Conservation (phyloP, 1,140 invertebrate species). For the Anastatus disparis region DNA sequence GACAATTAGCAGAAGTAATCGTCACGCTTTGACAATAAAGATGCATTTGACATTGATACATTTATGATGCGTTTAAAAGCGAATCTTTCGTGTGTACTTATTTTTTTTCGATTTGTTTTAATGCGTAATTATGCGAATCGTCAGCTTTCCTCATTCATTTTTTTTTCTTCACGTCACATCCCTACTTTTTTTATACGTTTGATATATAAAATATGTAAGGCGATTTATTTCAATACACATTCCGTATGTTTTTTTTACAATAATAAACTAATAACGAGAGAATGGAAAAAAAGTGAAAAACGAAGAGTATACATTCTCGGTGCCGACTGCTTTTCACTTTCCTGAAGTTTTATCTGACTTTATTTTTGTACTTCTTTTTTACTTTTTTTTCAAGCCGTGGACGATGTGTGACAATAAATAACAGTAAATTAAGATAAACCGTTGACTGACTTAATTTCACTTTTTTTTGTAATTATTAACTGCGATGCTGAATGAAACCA, state of each 20-base stretch:
- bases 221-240: constrained; percentile 30
- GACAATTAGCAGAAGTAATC: neutral
- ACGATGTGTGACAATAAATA: constrained; percentile 25
- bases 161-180: neutral
- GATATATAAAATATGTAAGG: neutral
- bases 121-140: constrained; percentile 2
- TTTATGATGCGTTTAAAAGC: neutral
- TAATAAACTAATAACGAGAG: neutral
- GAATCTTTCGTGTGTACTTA: constrained; percentile 33
- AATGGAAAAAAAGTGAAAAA: neutral
- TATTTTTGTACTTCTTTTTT: constrained; percentile 31
- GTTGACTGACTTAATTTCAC: constrained; percentile 15
- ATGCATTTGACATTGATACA: constrained; percentile 28
- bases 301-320: neutral
- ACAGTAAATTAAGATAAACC: constrained; percentile 12
- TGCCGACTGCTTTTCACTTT: neutral
- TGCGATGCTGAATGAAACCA: neutral
- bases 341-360: neutral
- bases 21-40: neutral
- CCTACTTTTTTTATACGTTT: constrained; percentile 19
- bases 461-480: constrained; percentile 9
- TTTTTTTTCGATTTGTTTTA: constrained; percentile 13
- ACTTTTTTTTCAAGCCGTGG: constrained; percentile 6
- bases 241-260: constrained; percentile 20
- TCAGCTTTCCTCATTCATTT: neutral